Evolutionary conservation across 2,888 invertebrate genomes (phyloP).

Genomic region (Apamea sordens): DNA sequence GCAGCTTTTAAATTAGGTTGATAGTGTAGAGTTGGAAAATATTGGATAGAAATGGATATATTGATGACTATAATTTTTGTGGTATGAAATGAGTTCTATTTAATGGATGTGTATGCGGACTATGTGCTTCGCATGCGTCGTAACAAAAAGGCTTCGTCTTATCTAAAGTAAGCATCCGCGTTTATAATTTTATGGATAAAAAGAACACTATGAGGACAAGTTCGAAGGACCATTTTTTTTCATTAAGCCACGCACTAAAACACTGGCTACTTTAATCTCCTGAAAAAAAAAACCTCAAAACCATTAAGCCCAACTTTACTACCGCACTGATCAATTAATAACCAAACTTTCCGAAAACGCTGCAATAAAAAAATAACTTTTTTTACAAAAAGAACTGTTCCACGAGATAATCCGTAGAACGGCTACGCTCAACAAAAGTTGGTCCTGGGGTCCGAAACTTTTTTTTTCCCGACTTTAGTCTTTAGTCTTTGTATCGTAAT

Average conservation of each 20-base stretch:
- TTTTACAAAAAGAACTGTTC: slow-evolving; percentile 45
- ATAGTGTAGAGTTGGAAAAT: not conserved
- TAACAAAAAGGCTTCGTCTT: not conserved
- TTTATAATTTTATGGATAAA: not conserved
- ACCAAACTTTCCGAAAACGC: slow-evolving; percentile 54
- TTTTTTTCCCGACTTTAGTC: slow-evolving; percentile 59
- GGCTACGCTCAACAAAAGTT: slow-evolving; percentile 57
- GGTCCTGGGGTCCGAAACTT: slow-evolving; percentile 30
- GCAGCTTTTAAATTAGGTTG: slow-evolving; percentile 27
- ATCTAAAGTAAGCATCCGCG: no score
- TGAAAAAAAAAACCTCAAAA: slow-evolving; percentile 11
- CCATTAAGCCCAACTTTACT: slow-evolving; percentile 54
- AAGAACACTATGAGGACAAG: not conserved
- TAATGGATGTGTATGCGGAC: not conserved
- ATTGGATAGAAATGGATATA: not conserved
- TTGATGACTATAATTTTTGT: not conserved
- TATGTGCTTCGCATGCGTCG: not conserved
- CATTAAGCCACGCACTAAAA: not conserved
- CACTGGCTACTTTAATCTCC: slow-evolving; percentile 13
- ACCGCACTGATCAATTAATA: slow-evolving; percentile 62
- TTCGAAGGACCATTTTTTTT: not conserved
- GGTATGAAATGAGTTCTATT: not conserved
- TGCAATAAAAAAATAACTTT: slow-evolving; percentile 43
- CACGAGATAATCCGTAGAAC: slow-evolving; percentile 61
- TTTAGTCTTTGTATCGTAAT: slow-evolving; percentile 65